Base-by-base conservation (phyloP, 92 coral and sea anemone species). In the Porites cylindrica region DNA sequence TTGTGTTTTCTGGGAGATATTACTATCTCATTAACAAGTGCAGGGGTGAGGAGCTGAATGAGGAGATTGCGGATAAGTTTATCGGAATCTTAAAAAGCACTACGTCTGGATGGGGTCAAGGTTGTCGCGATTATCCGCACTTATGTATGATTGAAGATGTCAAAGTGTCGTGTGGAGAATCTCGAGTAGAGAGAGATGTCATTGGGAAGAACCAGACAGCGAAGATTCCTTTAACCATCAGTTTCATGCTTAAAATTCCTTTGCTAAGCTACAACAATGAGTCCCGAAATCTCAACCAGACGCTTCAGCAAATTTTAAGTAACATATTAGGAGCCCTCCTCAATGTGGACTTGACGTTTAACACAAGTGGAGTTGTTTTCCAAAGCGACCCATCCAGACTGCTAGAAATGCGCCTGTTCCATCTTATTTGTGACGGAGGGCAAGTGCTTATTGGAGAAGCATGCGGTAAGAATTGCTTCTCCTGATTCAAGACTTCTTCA, bases 301-400 rank as follows among this genome's bases (percentile, higher is more conserved):
- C 88, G 8, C 0, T 82, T 5, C 50, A 51, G 13, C 32, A 76
- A 20, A 7, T 91, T 7, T 61, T 65, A 38, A 67, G 56, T 1
- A 65, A 86, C 17, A 50, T 91, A 16, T 14, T 32, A 56, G 77
- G 71, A 18, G 38, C 80, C 20, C 56, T 91, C 11, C 77, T 86
- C 62, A 72, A 86, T 7, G 82, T 70, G 52, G 76, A 83, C 62
- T 20, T 85, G 51, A 72, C 51, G 47, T 10, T 91, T 21, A 86
- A 82, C 50, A 71, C 87, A 17, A 80, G 78, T 91, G 93, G 91
- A 53, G 80, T 75, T n/a, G 75, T 66, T 1, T 19, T 91, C 13
- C 21, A 14, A 18, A 60, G 74, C 2, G 88, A 85, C 21, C 62
- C 60, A 8, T 17, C 77, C 23, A 87, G 54, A 23, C 60, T 86